Evolutionary conservation across 2,797 vertebrate species (phyloP), one percentile per base, ranked within the genome.

Genomic region (Chrysocyon brachyurus): DNA sequence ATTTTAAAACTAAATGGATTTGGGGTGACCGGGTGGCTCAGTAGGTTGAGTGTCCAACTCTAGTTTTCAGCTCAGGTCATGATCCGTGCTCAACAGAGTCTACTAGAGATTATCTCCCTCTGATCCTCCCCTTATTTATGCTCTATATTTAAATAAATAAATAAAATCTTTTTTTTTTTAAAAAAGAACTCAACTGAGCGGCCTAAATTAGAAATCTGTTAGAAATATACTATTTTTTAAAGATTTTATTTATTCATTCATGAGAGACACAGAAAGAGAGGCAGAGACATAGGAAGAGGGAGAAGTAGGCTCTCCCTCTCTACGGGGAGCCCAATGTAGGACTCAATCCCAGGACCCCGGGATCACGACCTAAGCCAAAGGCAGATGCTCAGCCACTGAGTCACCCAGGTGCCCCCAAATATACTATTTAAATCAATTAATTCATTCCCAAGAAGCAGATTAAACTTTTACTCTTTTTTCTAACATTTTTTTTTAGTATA

Each of bases 1-100:
- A 85, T 61, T 81, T 66, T 66, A 70, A 19, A 92, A 86, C 59
- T 68, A 89, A 97, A 83, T 11, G 72, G 56, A 78, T 15, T 24
- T 40, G 46, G 63, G 63, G 16, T 3, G 63, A 5, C 63, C 16
- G 28, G 63, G 28, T 66, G 63, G 28, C 14, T 66, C 28, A n/a
- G 28, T 66, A 1, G 14, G 28, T 31, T 31, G 6, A 66, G 15
- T 31, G 14, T 66, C 63, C 28, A 7, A 16, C 28, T 66, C 63
- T 66, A 16, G 63, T 15, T 66, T 66, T 66, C 4, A 12, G 63
- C 63, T 66, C 28, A 66, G 6, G 28, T 66, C 63, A 66, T 66
- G 63, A n/a, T 66, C 6, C 0, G 54, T 54, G 14, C 54, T 54
- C 54, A 15, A 54, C 54, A 16, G 14, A 54, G 54, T 66, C 28